Evolutionary conservation across 37 sponge, comb jelly and placozoan genomes (phyloP), one percentile per base, ranked within the genome.

Genomic region (Beroe ovata): DNA sequence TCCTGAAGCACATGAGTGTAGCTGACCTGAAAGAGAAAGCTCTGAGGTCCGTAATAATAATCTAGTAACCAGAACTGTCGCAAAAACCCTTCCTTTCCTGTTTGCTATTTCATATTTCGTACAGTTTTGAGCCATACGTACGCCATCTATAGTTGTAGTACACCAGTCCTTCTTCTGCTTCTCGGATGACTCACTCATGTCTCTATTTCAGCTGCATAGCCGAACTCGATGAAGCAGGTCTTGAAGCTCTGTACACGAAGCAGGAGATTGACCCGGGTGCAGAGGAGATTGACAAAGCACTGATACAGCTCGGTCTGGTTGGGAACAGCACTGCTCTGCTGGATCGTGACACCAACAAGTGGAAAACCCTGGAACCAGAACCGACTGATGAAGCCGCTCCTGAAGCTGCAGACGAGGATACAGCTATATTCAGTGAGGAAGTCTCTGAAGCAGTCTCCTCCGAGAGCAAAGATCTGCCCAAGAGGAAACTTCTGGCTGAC

Each of bases 211-310:
- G 71, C 38, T 29, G 36, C 16, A 35, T 71, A 35, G 8, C 29
- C 4, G 29, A 29, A 35, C 71, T 71, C 3, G 38, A 71, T 20
- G 71, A 71, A 30, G 71, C 34, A 8, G 71, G 38, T 6, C 20
- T 71, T 18, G 38, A 71, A 4, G 21, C 71, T 4, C 71, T 71
- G 20, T 71, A 36, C 71, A 21, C 34, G 29, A 71, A 21, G 2
- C 71, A 71, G 38, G 71, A 71, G 8, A 35, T 20, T 20, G 71
- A 71, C 38, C 71, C 71, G 2, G 38, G 38, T 8, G 71, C 71
- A 33, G 71, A 71, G 36, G 71, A 71, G 71, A 71, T 71, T 28
- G 71, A 71, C 38, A 71, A 71, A 38, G 71, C 71, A 35, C 71
- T 71, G 38, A 71, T 71, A 3, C 71, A 71, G 36, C 38, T 71